These are phyloP conservation scores for Phrixothrix hirtus DNA, from an alignment of 2,888 invertebrate genomes.

Conservation along the genomic window DNA sequence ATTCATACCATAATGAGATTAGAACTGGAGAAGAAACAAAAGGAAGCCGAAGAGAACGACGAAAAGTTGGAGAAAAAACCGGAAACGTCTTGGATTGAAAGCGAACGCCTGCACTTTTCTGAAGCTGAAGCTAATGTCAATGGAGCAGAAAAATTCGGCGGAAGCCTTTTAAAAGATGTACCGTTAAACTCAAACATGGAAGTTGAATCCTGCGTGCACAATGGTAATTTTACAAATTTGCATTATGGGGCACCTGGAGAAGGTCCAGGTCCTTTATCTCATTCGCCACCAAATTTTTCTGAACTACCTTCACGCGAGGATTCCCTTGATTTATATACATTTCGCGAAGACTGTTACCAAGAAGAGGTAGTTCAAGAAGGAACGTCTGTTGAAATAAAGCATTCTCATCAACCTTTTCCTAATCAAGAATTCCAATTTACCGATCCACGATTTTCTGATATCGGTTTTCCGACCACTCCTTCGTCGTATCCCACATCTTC, in stretches of 20 bases:
- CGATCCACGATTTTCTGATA: slow-evolving; percentile 50
- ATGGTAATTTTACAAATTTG: slow-evolving; percentile 69
- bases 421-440: slow-evolving; percentile 51
- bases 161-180: slow-evolving; percentile 60
- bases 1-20: slow-evolving; percentile 95
- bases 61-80: slow-evolving; percentile 39
- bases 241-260: slow-evolving; percentile 65
- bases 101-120: slow-evolving; percentile 51
- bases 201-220: slow-evolving; percentile 67
- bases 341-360: slow-evolving; percentile 64
- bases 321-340: slow-evolving; percentile 64
- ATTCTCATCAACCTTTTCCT: slow-evolving; percentile 46
- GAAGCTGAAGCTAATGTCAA: slow-evolving; percentile 1
- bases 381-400: slow-evolving; percentile 34
- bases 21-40: slow-evolving; percentile 83
- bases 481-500: slow-evolving; percentile 40
- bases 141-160: slow-evolving; percentile 46
- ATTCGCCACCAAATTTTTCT: slow-evolving; percentile 46
- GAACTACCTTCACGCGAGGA: slow-evolving; percentile 60
- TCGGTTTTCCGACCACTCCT: slow-evolving; percentile 45
- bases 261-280: slow-evolving; percentile 46
- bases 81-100: slow-evolving; percentile 58
- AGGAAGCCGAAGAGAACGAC: slow-evolving; percentile 58
- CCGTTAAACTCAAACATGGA: slow-evolving; percentile 62
- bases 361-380: slow-evolving; percentile 57